Evolutionary conservation across 2,113 vertebrate species (phyloP).

Genomic region (Peromyscus polionotus): DNA sequence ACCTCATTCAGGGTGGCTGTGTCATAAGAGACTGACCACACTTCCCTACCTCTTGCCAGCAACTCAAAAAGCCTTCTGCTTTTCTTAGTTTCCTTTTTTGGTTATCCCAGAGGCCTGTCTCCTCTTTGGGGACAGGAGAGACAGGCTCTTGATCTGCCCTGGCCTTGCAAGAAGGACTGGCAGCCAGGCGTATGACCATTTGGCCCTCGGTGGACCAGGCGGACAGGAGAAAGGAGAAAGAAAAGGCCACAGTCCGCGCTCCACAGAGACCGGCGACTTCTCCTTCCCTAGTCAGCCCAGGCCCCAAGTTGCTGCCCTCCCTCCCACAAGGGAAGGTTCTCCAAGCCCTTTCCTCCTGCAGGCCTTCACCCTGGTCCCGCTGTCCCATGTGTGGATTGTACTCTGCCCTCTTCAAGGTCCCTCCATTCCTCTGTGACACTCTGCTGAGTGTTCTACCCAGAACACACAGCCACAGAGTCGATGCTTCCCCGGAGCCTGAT

Average conservation of each 20-base stretch:
- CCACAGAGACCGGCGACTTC: neutral
- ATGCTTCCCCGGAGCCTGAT: neutral
- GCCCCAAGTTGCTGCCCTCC: too few species aligned
- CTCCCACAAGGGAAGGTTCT: neutral
- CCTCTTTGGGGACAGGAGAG: neutral
- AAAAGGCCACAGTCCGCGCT: neutral
- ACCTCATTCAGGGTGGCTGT: neutral
- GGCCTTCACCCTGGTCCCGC: neutral
- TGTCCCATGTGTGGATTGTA: neutral
- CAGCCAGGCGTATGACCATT: neutral
- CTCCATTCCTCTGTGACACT: neutral
- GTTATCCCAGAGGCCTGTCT: neutral
- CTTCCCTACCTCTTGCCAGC: neutral
- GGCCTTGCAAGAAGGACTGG: neutral
- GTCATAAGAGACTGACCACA: slow-evolving; percentile 56
- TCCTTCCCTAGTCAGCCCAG: neutral
- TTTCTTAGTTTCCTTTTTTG: slow-evolving; percentile 51
- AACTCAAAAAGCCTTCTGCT: neutral
- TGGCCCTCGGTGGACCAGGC: neutral
- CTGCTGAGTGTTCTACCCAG: neutral
- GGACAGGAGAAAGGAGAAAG: neutral
- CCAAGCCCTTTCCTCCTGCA: neutral
- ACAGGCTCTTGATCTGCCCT: neutral
- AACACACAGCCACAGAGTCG: neutral
- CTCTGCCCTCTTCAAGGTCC: neutral